Base-by-base conservation (phyloP, 2,113 vertebrate genomes). In the Eleginops maclovinus region DNA sequence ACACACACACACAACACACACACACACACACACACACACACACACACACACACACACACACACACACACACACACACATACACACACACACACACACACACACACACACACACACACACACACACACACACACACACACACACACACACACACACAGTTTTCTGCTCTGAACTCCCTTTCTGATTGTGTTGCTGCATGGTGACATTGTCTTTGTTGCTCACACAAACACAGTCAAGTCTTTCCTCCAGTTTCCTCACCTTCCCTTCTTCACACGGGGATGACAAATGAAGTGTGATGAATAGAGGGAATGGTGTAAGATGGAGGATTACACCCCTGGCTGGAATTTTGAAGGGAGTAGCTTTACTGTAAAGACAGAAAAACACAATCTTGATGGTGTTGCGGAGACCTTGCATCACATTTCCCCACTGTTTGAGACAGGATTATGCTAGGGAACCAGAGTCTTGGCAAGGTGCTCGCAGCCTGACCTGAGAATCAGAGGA, bases 391-490 rank as follows among this genome's bases (percentile, higher is more conserved):
- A 90, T 88, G 78, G 68, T 88, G 89, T 94, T 94, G 90, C 93
- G 28, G 85, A 87, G 84, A 87, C 75, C 86, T 94, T 94, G 92
- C 93, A 91, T 94, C 93, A 92, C 83, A 72, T 92, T 87, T 80
- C 81, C 79, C 70, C 84, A 76, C 77, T 72, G 83, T 86, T 84
- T 80, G 86, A 90, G 86, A 88, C 58, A 53, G 87, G 86, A 92
- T 91, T 92, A 91, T 75, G 61, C 72, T 51, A 59, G 81, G 72
- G 83, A 91, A 90, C 65, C 74, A 71, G 44, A 86, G 74, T 77
- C 71, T 90, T 85, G 85, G 86, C 88, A 88, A 64, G 78, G 82
- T 1, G 72, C 81, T 81, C 7, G 22, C 71, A 84, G 84, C 71
- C 90, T 91, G 88, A 90, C 91, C 83, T 72, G 58, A 79, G 79